These are phyloP conservation scores for Bombus cullumanus DNA, from an alignment of 1,140 invertebrate species.

Conservation along the genomic window DNA sequence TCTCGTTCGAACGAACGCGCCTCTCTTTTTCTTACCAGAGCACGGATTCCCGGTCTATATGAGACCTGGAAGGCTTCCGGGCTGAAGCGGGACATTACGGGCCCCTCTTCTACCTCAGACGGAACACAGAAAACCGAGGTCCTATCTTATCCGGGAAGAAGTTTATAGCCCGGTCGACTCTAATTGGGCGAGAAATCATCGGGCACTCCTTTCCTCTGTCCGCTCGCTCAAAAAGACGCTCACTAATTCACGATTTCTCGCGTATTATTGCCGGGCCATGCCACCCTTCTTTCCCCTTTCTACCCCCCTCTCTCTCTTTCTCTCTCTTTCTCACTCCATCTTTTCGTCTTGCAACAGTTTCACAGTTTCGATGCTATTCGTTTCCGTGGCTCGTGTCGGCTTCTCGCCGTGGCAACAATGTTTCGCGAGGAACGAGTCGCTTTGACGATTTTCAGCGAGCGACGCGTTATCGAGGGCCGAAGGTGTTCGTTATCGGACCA, in stretches of 20 bases:
- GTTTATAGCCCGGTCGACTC: slow-evolving; percentile 82
- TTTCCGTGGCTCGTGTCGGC: not conserved
- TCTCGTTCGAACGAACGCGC: not conserved
- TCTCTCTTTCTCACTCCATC: not conserved
- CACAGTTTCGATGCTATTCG: not conserved
- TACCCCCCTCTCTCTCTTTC: not conserved
- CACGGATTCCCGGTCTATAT: slow-evolving; percentile 66
- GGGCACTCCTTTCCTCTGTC: slow-evolving; percentile 80
- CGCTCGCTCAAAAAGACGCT: slow-evolving; percentile 74
- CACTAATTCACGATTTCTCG: slow-evolving; percentile 79
- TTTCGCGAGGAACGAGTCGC: not conserved
- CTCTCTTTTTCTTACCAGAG: slow-evolving; percentile 29
- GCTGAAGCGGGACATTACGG: slow-evolving; percentile 73
- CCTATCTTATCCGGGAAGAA: slow-evolving; percentile 82
- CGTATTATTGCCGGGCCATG: slow-evolving; percentile 64
- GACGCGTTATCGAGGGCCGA: too few species aligned
- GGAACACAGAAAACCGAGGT: slow-evolving; percentile 74
- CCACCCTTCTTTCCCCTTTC: slow-evolving; percentile 18
- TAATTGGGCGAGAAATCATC: slow-evolving; percentile 82
- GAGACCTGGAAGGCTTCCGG: slow-evolving; percentile 76
- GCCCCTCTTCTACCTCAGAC: slow-evolving; percentile 46
- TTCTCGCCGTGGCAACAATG: not conserved
- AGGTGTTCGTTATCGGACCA: too few species aligned
- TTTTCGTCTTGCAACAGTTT: slow-evolving; percentile 11
- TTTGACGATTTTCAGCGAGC: not conserved